Base-by-base conservation (phyloP, 2,797 vertebrate genomes). In the Streptopelia turtur region DNA sequence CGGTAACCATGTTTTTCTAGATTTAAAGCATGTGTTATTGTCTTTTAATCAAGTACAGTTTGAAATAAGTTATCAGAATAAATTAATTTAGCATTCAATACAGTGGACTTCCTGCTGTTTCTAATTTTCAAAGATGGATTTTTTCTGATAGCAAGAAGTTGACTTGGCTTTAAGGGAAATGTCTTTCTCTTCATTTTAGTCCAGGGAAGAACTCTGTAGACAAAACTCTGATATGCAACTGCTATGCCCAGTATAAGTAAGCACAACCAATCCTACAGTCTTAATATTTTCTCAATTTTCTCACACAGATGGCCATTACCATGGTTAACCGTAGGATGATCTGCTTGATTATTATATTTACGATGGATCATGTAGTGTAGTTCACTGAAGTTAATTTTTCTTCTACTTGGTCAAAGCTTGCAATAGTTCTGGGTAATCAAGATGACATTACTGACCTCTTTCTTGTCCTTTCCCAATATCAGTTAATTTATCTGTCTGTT, bases 1-100 rank as follows among this genome's bases (percentile, higher is more conserved):
- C 2, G 12, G 66, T 93, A 86, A 94, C 90, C 35, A n/a, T 85
- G 59, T 89, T 90, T 78, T 95, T 95, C 92, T 91, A 94, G 94
- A 93, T 91, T 83, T 95, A 94, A 95, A 94, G 84, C 33, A 60
- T 95, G 86, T 76, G 90, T 68, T 87, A 93, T 96, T 97, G 68
- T 90, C 86, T 95, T 97, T 96, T 94, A 95, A 93, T 95, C 90
- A 96, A 97, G 93, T 89, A 15, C 77, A 56, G 4, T 79, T 95
- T 94, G 84, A 95, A 93, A 95, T 78, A 65, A 84, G 57, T 92
- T 97, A 93, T 93, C 75, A 93, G 71, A 89, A 92, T 53, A 94
- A 95, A 96, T 96, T 93, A 97, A 95, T 96, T 93, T 78, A 84
- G 45, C 27, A 65, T 94, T 89, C 75, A 86, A 25, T 75, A 70